Evolutionary conservation across 2,797 vertebrate species (phyloP), one percentile per base, ranked within the genome.

Genomic region (Enteromius treurensis): DNA sequence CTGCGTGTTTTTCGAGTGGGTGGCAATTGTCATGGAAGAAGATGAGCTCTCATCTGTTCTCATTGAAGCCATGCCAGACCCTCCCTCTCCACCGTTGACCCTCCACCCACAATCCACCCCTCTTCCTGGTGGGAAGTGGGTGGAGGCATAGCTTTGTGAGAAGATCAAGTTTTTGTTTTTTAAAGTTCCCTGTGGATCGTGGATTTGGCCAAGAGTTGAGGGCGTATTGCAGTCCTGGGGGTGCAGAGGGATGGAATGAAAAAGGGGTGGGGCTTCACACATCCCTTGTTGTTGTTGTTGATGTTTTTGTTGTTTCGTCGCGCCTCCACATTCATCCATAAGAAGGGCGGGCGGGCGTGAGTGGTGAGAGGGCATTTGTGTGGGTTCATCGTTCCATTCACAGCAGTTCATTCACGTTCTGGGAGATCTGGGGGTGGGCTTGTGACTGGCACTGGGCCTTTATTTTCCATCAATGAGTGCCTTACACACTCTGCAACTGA

Each of bases 381-480:
- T 95, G 92, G 94, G 94, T 92, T 93, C 91, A 93, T 90, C 90
- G 69, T 90, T 84, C 89, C 91, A 93, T 95, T 95, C 93, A 95
- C 86, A 90, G 87, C 91, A 91, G 91, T 95, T 92, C 92, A 94
- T 95, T 94, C 92, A 92, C 90, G 86, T 92, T 95, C 92, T 92
- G 92, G 89, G 93, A 93, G 93, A 95, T 90, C 92, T 82, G 92
- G 92, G 92, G 92, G 92, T 91, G 92, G 92, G 88, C 84, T 90
- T 92, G 91, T 90, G 92, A 91, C 89, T 91, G 91, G 92, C 93
- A 92, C 91, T 87, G 80, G 90, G 80, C 87, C 87, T 90, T 92
- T 88, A 88, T 91, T 90, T 83, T 77, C 75, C 86, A 86, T 90
- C 85, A 89, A 85, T 93, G 90, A 92, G 93, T 91, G 87, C 58